Evolutionary conservation across 1,140 invertebrate genomes (phyloP).

Genomic region (Parasteatoda tepidariorum): DNA sequence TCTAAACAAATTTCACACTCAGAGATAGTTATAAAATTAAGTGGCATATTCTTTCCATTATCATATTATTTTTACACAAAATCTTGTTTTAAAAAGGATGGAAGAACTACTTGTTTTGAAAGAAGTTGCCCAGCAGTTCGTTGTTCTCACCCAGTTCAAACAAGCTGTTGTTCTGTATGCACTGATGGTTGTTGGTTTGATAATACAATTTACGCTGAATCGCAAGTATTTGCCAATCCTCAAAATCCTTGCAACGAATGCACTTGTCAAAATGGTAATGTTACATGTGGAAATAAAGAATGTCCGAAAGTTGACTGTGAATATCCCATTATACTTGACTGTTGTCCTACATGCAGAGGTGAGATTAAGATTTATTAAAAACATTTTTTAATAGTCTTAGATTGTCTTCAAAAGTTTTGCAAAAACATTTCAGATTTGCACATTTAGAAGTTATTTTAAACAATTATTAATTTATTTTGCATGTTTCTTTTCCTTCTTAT

Average conservation of each 20-base stretch:
- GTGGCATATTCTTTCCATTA: no score
- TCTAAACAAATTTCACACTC: no score
- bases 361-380: no score
- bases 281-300: neutral
- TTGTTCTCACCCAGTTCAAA: conserved; percentile 37
- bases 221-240: conserved; percentile 5
- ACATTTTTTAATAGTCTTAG: no score
- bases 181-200: conserved; percentile 12
- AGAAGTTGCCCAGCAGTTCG: conserved; percentile 10
- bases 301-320: conserved; percentile 20
- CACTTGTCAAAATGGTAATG: conserved; percentile 30
- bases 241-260: conserved; percentile 36
- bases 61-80: no score
- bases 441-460: no score
- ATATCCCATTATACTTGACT: conserved; percentile 1
- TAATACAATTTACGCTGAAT: conserved; percentile 2
- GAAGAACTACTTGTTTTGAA: conserved; percentile 33
- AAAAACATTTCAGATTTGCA: no score
- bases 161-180: conserved; percentile 18
- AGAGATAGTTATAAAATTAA: no score
- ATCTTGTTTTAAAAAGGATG: conserved; percentile 20
- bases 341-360: conserved; percentile 45
- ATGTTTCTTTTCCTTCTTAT: no score
- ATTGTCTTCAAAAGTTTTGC: no score
- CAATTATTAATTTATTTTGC: no score